phyloP scores from a whole-genome alignment of 2,113 vertebrate genomes.

The Oryzias javanicus region DNA sequence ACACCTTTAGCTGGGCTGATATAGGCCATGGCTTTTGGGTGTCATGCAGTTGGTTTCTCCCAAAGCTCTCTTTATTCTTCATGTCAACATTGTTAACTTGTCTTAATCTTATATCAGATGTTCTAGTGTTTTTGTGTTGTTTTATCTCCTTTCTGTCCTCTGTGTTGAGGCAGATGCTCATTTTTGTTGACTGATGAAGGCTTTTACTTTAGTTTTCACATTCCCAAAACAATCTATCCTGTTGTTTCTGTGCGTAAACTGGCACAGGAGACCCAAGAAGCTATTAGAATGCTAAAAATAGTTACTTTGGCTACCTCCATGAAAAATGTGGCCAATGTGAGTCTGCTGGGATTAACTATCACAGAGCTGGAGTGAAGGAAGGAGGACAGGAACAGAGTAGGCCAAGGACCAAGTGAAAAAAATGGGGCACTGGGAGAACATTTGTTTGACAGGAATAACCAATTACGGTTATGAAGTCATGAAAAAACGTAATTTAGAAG shows the following conservation, averaged over 20 bases:
- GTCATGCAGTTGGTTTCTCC: too few species aligned
- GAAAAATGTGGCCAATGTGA: constrained; percentile 46
- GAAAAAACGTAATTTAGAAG: constrained; percentile 1
- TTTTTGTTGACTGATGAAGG: too few species aligned
- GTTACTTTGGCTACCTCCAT: constrained; percentile 13
- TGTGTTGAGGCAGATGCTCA: too few species aligned
- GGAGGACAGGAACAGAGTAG: constrained; percentile 26
- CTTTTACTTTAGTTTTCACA: not conserved
- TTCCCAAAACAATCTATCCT: not conserved
- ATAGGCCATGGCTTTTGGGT: too few species aligned
- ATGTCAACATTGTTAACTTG: too few species aligned
- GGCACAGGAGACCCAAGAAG: constrained; percentile 37
- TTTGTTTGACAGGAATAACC: constrained; percentile 22
- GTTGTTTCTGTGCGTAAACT: constrained; percentile 4
- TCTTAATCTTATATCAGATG: too few species aligned
- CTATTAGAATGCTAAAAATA: constrained; percentile 42
- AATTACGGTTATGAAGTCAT: constrained; percentile 6
- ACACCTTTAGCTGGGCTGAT: too few species aligned
- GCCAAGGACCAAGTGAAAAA: constrained; percentile 36
- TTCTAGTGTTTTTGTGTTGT: too few species aligned
- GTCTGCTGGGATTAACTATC: constrained; percentile 34
- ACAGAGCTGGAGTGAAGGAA: constrained; percentile 13
- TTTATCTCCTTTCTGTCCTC: too few species aligned
- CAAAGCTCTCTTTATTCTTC: too few species aligned
- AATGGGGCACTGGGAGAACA: constrained; percentile 46